Percentiles rank a stretch among this genome's conserved stretches.
Evolutionary conservation across 2,113 vertebrate species (phyloP).

Genomic region (Guaruba guarouba): DNA sequence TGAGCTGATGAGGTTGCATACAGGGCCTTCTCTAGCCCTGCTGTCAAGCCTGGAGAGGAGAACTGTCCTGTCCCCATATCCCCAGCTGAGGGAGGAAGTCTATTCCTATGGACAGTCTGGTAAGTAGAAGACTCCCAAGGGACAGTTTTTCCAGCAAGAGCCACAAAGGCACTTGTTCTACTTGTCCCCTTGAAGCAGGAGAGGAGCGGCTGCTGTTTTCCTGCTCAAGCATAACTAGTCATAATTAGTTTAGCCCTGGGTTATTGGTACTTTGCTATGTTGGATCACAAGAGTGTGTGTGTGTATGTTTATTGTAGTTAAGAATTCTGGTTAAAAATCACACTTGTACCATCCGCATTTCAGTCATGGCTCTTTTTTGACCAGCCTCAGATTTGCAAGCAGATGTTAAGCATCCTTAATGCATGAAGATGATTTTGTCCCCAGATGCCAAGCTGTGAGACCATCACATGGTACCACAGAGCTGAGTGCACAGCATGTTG

Average conservation of each 20-base stretch:
- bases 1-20: not conserved
- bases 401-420: conserved; percentile 1
- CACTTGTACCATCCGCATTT: not conserved
- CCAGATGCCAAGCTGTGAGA: conserved; percentile 30
- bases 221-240: not conserved
- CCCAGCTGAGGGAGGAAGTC: not conserved
- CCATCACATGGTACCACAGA: not conserved
- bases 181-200: not conserved
- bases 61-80: not conserved
- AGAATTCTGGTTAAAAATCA: not conserved
- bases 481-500: conserved; percentile 5
- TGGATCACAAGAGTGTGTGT: not conserved
- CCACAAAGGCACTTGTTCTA: not conserved
- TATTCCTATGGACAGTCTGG: not conserved
- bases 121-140: not conserved
- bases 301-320: not conserved
- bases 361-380: not conserved
- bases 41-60: not conserved
- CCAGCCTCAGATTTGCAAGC: not conserved
- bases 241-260: conserved; percentile 32
- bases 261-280: not conserved
- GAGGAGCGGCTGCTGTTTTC: not conserved
- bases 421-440: not conserved
- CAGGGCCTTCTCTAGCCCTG: not conserved
- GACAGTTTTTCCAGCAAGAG: not conserved